Evolutionary conservation across 2,797 vertebrate species (phyloP).

Genomic region (Podargus strigoides): DNA sequence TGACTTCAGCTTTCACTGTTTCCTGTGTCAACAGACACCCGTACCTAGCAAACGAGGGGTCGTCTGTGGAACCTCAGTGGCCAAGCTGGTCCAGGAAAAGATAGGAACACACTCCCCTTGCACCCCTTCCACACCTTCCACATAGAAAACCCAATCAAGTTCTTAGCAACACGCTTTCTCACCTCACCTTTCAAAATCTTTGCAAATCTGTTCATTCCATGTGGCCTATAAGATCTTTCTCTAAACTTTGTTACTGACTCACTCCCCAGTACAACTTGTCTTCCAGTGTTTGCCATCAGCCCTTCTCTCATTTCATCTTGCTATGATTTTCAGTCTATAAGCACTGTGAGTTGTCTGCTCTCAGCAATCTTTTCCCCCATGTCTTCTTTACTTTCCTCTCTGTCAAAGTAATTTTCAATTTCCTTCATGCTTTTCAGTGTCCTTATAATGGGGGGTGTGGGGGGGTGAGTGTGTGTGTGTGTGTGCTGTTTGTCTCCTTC

Average conservation of each 20-base stretch:
- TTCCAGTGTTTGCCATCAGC: neutral
- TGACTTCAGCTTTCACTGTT: too few species aligned
- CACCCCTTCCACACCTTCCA: neutral
- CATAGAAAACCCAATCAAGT: neutral
- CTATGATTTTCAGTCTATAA: neutral
- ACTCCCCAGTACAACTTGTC: neutral
- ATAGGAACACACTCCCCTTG: neutral
- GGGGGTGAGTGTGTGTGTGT: accelerated
- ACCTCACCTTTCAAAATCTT: neutral
- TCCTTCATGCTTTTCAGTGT: neutral
- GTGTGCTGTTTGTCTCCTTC: neutral
- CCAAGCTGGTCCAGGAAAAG: neutral
- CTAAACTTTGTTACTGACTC: neutral
- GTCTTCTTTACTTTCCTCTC: neutral
- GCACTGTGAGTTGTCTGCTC: neutral
- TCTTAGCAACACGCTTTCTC: neutral
- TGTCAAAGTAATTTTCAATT: neutral
- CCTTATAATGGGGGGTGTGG: neutral
- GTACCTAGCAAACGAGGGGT: too few species aligned
- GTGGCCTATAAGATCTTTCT: neutral
- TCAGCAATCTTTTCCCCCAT: neutral
- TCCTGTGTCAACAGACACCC: too few species aligned
- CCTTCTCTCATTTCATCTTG: neutral
- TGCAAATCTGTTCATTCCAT: neutral
- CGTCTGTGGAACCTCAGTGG: neutral